Evolutionary conservation across 2,797 vertebrate species (phyloP).

Genomic region (Coracias cyanogaster): DNA sequence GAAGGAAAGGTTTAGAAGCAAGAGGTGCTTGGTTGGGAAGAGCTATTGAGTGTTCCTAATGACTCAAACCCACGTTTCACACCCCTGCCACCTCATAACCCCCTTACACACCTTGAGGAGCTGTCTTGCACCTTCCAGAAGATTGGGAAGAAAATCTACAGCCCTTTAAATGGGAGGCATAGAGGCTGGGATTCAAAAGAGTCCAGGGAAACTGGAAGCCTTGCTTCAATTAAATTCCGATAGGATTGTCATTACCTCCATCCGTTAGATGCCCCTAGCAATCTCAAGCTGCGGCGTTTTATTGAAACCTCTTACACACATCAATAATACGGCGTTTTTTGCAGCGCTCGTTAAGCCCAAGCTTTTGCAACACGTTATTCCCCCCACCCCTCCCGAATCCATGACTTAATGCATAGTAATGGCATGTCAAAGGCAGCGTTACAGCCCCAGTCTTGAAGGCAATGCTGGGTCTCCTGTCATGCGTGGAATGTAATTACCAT

Average conservation of each 20-base stretch:
- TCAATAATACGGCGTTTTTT: background rate
- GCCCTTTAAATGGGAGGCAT: background rate
- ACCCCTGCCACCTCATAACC: background rate
- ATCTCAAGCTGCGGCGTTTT: background rate
- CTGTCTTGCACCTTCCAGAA: background rate
- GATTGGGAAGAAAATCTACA: background rate
- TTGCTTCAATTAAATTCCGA: background rate
- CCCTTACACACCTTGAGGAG: background rate
- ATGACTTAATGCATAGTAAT: conserved; percentile 54
- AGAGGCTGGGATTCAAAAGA: background rate
- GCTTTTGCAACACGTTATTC: background rate
- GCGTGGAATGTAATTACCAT: conserved; percentile 82
- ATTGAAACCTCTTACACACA: background rate
- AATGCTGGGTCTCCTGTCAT: conserved; percentile 72
- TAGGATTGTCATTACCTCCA: background rate
- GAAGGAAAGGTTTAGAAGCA: background rate
- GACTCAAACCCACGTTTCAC: background rate
- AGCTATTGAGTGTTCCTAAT: background rate
- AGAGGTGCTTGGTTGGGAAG: background rate
- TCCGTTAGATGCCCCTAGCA: background rate
- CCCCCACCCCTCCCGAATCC: background rate
- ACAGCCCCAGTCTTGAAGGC: conserved; percentile 18
- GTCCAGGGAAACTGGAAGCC: background rate
- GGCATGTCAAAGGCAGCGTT: conserved; percentile 40
- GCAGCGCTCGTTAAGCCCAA: background rate